Percentiles rank a stretch among this genome's conserved stretches.
phyloP scores from a whole-genome alignment of 1,140 invertebrate genomes.

The Bombyx mandarina region DNA sequence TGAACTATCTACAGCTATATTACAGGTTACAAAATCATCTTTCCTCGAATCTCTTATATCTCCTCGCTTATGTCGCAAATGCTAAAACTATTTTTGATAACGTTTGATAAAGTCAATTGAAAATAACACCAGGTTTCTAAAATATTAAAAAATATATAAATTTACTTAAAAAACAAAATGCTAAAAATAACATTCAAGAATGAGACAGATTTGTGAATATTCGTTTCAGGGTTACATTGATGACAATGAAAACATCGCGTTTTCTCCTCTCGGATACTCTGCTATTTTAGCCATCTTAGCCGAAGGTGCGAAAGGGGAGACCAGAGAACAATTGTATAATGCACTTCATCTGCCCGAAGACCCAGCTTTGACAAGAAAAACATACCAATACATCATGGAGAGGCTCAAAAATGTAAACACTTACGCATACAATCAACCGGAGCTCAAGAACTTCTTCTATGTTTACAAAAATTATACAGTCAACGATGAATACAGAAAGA shows the following conservation, averaged over 20 bases:
- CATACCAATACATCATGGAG: constrained; percentile 65
- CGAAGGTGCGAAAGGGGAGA: constrained; percentile 73
- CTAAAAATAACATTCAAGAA: too few relatives aligned
- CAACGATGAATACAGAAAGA: constrained; percentile 72
- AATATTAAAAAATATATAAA: too few relatives aligned
- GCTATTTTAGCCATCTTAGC: constrained; percentile 73
- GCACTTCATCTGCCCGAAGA: constrained; percentile 73
- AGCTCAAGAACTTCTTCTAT: constrained; percentile 77
- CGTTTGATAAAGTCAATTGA: too few relatives aligned
- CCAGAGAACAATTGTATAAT: constrained; percentile 69
- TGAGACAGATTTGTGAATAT: constrained; percentile 3
- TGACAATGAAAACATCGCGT: constrained; percentile 74
- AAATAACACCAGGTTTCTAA: too few relatives aligned
- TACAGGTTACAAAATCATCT: constrained; percentile 38
- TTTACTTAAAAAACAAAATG: too few relatives aligned
- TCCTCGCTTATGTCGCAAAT: too few relatives aligned
- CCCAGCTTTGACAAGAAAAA: constrained; percentile 52
- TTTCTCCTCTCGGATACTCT: constrained; percentile 75
- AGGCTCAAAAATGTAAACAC: constrained; percentile 70
- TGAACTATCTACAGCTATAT: constrained; percentile 59
- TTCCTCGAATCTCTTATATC: too few relatives aligned
- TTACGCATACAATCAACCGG: constrained; percentile 69
- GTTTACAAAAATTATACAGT: constrained; percentile 76
- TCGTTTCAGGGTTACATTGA: constrained; percentile 68
- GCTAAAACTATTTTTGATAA: too few relatives aligned